Base-by-base conservation (phyloP, 2,113 vertebrate species). In the Bubo scandiacus region DNA sequence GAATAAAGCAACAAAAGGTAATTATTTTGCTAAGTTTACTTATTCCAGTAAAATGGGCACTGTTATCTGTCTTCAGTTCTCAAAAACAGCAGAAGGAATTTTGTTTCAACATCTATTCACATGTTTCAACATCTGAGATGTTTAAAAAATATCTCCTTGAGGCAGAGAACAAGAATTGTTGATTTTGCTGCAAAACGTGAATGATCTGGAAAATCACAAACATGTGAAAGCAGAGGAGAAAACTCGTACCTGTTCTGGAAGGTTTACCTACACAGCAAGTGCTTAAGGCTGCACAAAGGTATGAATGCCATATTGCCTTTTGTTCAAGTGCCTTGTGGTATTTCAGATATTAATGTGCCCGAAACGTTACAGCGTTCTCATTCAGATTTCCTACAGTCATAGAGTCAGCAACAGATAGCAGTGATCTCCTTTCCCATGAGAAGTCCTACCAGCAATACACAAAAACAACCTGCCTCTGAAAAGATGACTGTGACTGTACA, bases 361-460 rank as follows among this genome's bases (percentile, higher is more conserved):
- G 51, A 84, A 92, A 22, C 15, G 0, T 25, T n/a, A 84, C 61
- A 86, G n/a, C 61, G 62, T 70, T 30, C 47, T 27, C 73, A 30
- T 38, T 42, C 36, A 54, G 32, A 47, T 15, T 66, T 59, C 51
- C 55, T 27, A 20, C 23, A 77, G 86, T 72, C 68, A 74, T 13
- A 25, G n/a, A 36, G 59, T 18, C 75, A 63, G 59, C 63, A 81
- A 3, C 4, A 67, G 55, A 51, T 0, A 63, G 61, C 73, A 79
- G 18, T 0, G 2, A 34, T 34, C 73, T 87, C 65, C 52, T 66
- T 77, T 78, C 30, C 67, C 0, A 0, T 8, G 22, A 72, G 42
- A 57, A 75, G 43, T 40, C 79, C 88, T 84, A 45, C 10, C 75
- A 92, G 91, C 80, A 66, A 65, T 0, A 54, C 22, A 73, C 40